Evolutionary conservation across 2,888 invertebrate species (phyloP).

Genomic region (Dolichomitus sp.): DNA sequence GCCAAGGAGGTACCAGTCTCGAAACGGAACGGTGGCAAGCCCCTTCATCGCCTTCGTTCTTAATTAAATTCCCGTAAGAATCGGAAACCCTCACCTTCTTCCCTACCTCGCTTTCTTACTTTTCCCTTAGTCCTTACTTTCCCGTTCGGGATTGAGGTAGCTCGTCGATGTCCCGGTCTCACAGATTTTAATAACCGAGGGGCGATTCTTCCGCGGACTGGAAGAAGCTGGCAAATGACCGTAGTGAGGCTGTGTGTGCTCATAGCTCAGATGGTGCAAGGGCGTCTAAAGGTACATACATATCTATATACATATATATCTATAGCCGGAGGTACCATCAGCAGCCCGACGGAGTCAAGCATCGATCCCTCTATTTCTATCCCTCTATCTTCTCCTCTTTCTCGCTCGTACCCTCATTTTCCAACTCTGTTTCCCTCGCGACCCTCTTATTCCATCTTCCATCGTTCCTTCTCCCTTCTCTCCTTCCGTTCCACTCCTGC

Average conservation of each 20-base stretch:
- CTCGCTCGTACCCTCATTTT: constrained; percentile 46
- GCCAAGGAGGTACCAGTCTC: constrained; percentile 53
- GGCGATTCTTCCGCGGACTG: constrained; percentile 69
- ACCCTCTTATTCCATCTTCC: constrained; percentile 53
- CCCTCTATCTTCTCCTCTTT: constrained; percentile 41
- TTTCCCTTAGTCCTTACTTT: constrained; percentile 23
- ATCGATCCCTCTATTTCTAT: constrained; percentile 76
- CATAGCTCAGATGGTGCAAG: constrained; percentile 38
- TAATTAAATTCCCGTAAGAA: constrained; percentile 77
- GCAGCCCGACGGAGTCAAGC: constrained; percentile 75
- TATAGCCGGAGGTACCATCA: constrained; percentile 50
- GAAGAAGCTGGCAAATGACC: constrained; percentile 81
- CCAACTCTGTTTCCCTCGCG: constrained; percentile 57
- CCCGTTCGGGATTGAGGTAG: constrained; percentile 53
- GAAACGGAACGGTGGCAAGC: constrained; percentile 55
- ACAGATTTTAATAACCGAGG: constrained; percentile 79
- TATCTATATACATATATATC: not conserved
- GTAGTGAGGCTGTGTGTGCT: constrained; percentile 70
- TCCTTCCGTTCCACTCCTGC: constrained; percentile 2
- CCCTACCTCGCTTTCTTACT: not conserved
- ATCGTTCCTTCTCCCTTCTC: constrained; percentile 32
- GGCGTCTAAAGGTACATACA: constrained; percentile 1
- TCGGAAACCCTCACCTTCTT: constrained; percentile 64
- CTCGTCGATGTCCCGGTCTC: constrained; percentile 64
- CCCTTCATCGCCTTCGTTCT: constrained; percentile 63